Evolutionary conservation across 2,888 invertebrate genomes (phyloP).

Genomic region (Drosophila rellima): DNA sequence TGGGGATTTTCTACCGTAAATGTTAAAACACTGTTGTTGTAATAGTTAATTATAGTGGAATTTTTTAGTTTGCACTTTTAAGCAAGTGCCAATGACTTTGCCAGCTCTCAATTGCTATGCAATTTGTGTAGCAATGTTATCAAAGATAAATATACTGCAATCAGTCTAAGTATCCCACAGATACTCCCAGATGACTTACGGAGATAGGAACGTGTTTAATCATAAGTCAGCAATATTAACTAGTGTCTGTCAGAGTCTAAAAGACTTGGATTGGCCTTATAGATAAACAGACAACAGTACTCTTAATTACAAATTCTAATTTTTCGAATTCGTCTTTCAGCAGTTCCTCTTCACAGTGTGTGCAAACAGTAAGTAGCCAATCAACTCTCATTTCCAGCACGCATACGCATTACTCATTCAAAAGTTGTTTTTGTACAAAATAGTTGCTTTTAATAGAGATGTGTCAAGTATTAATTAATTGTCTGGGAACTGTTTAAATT

Average conservation of each 20-base stretch:
- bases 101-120: constrained; percentile 35
- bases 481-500: too few relatives aligned
- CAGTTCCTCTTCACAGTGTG: not conserved
- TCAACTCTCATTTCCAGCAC: constrained; percentile 41
- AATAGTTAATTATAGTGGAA: constrained; percentile 15
- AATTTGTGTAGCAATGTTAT: constrained; percentile 38
- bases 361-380: constrained; percentile 3
- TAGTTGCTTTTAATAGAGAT: constrained; percentile 17
- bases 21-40: not conserved
- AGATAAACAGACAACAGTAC: constrained; percentile 1
- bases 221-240: not conserved
- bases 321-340: not conserved
- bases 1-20: constrained; percentile 4
- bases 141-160: constrained; percentile 54
- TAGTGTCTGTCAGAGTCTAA: not conserved
- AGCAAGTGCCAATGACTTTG: constrained; percentile 32
- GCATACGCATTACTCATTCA: constrained; percentile 48
- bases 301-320: not conserved
- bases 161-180: constrained; percentile 52
- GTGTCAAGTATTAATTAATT: constrained; percentile 5
- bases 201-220: constrained; percentile 42
- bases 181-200: constrained; percentile 9
- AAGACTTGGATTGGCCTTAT: constrained; percentile 7
- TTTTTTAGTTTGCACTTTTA: constrained; percentile 24
- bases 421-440: constrained; percentile 8